Evolutionary conservation across 1,140 invertebrate species (phyloP).

Genomic region (Nixonia krombeini): DNA sequence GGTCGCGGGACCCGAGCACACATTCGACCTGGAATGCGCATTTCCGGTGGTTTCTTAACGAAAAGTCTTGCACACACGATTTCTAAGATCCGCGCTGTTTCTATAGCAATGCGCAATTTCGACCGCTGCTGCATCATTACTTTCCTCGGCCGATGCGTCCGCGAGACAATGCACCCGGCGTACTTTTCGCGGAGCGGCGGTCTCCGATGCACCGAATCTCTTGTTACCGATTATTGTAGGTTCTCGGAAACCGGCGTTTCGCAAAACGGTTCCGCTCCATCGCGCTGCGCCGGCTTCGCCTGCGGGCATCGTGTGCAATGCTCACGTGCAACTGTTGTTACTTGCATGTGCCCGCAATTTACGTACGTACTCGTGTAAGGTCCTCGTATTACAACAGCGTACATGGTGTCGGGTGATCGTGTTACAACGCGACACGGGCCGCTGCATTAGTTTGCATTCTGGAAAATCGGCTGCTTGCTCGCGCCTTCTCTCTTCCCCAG

Average conservation of each 20-base stretch:
- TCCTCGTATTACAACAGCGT: conserved; percentile 43
- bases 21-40: no score
- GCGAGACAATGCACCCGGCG: no score
- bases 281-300: not conserved
- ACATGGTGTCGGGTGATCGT: conserved; percentile 46
- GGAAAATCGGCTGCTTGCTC: conserved; percentile 40
- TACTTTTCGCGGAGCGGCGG: not conserved
- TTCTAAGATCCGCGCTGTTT: no score
- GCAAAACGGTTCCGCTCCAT: conserved; percentile 21
- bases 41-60: no score
- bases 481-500: conserved; percentile 15
- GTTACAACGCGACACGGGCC: conserved; percentile 31
- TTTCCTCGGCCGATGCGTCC: no score
- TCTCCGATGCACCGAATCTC: conserved; percentile 9
- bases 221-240: conserved; percentile 14
- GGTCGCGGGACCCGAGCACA: no score
- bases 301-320: not conserved
- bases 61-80: no score
- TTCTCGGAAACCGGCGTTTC: conserved; percentile 26
- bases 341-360: conserved; percentile 8
- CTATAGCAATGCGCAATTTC: no score
- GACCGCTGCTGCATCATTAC: no score
- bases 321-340: conserved; percentile 6
- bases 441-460: conserved; percentile 49
- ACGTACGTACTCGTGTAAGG: conserved; percentile 32